These are phyloP conservation scores for Eubucco bourcierii DNA, from an alignment of 2,113 vertebrate genomes.

Conservation along the genomic window DNA sequence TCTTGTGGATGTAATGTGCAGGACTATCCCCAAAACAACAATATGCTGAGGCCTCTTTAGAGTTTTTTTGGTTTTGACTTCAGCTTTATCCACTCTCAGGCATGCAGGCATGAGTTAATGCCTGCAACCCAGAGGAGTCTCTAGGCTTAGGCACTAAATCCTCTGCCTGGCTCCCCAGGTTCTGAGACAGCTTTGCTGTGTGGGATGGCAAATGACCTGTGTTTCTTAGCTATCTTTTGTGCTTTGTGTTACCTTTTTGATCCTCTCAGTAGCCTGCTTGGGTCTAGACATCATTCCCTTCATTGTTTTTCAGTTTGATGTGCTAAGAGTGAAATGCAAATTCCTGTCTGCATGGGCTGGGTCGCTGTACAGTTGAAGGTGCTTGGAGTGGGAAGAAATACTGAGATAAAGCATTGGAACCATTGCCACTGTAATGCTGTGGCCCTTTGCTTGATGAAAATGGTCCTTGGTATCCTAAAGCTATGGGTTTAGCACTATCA, in stretches of 20 bases:
- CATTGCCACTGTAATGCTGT: neutral
- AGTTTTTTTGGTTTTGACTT: slow-evolving; percentile 31
- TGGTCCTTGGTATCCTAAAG: neutral
- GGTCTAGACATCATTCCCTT: neutral
- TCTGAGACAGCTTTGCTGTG: slow-evolving; percentile 11
- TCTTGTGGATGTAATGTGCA: slow-evolving; percentile 28
- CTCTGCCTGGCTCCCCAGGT: slow-evolving; percentile 14
- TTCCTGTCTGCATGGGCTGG: slow-evolving; percentile 1
- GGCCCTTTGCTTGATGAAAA: neutral
- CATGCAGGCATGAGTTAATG: slow-evolving; percentile 21
- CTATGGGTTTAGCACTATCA: neutral
- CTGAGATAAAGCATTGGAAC: neutral
- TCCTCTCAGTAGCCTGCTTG: slow-evolving; percentile 32
- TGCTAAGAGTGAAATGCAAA: neutral
- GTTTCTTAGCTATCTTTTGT: slow-evolving; percentile 38
- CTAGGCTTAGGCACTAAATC: slow-evolving; percentile 47
- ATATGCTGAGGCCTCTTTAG: slow-evolving; percentile 28
- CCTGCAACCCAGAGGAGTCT: slow-evolving; percentile 13
- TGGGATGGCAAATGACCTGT: slow-evolving; percentile 5
- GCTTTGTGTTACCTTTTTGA: slow-evolving; percentile 53
- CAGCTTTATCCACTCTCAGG: neutral
- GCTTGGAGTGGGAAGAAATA: neutral
- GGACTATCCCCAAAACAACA: slow-evolving; percentile 48
- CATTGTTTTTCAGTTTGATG: neutral
- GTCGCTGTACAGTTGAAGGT: slow-evolving; percentile 10